Conservation (phyloP, 2,888 invertebrate species). For the Axea sp. region DNA sequence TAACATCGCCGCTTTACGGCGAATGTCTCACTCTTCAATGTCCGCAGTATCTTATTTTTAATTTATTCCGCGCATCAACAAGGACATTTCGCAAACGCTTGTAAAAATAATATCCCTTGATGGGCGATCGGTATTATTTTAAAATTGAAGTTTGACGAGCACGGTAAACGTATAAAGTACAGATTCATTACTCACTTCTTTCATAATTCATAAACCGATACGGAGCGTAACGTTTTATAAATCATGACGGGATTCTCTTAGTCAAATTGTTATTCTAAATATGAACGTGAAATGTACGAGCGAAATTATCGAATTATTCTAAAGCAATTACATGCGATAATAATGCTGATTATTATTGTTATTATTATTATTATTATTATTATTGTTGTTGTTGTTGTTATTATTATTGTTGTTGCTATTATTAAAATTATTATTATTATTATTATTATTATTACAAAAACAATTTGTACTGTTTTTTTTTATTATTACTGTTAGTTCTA, state of each 20-base stretch:
- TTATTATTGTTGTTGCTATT: too few species aligned
- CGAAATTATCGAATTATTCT: not conserved
- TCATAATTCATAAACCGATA: slow-evolving; percentile 33
- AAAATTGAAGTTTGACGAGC: slow-evolving; percentile 41
- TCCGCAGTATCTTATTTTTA: slow-evolving; percentile 27
- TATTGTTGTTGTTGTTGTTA: too few species aligned
- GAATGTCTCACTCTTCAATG: slow-evolving; percentile 34
- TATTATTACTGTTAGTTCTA: too few species aligned
- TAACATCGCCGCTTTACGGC: slow-evolving; percentile 11
- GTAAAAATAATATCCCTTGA: slow-evolving; percentile 22
- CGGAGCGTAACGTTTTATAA: slow-evolving; percentile 15
- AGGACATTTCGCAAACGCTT: slow-evolving; percentile 15
- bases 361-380: too few species aligned
- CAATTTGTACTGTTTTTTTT: too few species aligned
- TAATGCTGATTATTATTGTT: too few species aligned
- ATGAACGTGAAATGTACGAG: slow-evolving; percentile 6
- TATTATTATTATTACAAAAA: too few species aligned
- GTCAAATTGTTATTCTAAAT: slow-evolving; percentile 40
- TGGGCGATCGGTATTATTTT: slow-evolving; percentile 35
- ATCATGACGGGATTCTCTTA: slow-evolving; percentile 25
- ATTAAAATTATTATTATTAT: too few species aligned
- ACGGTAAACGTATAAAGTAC: slow-evolving; percentile 20
- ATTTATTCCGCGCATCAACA: slow-evolving; percentile 31
- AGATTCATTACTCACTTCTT: slow-evolving; percentile 44
- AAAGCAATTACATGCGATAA: not conserved